Conservation (phyloP, 2,113 vertebrate species). For the Gambusia holbrooki region DNA sequence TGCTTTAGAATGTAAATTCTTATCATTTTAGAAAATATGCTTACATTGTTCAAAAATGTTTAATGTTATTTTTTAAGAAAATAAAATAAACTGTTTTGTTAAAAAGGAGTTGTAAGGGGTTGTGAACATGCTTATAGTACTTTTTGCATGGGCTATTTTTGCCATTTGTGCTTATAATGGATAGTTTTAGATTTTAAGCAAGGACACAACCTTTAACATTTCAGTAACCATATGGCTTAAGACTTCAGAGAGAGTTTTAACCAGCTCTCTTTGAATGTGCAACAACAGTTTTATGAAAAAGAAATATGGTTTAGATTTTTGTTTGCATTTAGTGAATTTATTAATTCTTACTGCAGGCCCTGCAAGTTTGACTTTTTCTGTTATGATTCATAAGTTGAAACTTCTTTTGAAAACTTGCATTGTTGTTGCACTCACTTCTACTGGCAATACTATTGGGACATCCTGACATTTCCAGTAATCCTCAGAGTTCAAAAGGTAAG, state of each 20-base stretch:
- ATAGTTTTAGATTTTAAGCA: too few species aligned
- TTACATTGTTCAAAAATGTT: too few species aligned
- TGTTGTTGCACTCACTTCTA: background rate
- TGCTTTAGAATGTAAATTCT: too few species aligned
- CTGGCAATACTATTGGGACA: slow-evolving; percentile 1
- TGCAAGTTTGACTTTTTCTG: background rate
- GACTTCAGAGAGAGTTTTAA: too few species aligned
- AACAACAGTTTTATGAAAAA: background rate
- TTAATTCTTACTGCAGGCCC: background rate
- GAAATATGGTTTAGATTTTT: background rate
- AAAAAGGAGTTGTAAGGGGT: background rate
- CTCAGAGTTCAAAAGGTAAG: slow-evolving; percentile 21
- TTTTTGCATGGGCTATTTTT: too few species aligned
- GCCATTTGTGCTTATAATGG: too few species aligned
- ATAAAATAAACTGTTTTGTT: background rate
- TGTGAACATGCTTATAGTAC: too few species aligned
- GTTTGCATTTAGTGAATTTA: background rate
- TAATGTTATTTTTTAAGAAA: background rate
- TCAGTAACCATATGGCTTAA: background rate
- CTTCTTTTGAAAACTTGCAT: background rate
- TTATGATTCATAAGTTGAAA: background rate
- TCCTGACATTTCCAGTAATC: slow-evolving; percentile 46
- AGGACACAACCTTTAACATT: too few species aligned
- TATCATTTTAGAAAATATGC: too few species aligned
- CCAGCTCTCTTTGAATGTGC: background rate